A percentile compares a stretch with the other conserved stretches of the same genome.
phyloP scores from a whole-genome alignment of 1,140 invertebrate genomes.

The Zaprionus davidi region DNA sequence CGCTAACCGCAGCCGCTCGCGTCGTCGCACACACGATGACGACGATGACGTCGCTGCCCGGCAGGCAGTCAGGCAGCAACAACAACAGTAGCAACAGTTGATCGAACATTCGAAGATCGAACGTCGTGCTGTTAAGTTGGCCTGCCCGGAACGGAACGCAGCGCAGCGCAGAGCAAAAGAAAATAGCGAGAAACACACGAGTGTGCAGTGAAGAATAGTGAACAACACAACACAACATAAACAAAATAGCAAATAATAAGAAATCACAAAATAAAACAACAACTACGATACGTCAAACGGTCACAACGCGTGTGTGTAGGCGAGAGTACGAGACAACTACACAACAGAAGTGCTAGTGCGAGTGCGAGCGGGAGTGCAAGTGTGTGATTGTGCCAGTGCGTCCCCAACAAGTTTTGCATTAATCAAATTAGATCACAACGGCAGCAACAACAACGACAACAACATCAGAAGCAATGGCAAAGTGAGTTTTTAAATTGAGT shows the following conservation, averaged over 20 bases:
- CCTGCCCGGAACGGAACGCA: conserved; percentile 57
- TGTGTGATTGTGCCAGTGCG: conserved; percentile 35
- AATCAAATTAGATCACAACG: conserved; percentile 78
- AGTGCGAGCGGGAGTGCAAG: conserved; percentile 35
- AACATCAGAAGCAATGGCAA: conserved; percentile 32
- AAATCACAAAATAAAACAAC: conserved; percentile 57
- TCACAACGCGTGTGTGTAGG: conserved; percentile 35
- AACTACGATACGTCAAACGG: conserved; percentile 22
- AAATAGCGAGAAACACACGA: conserved; percentile 32
- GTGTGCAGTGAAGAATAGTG: conserved; percentile 12
- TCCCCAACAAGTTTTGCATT: conserved; percentile 79
- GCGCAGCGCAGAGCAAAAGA: conserved; percentile 13
- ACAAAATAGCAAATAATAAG: conserved; percentile 70
- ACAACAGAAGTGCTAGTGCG: conserved; percentile 19
- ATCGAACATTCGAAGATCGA: conserved; percentile 71
- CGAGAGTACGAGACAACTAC: conserved; percentile 40
- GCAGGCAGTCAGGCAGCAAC: conserved; percentile 27
- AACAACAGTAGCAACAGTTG: conserved; percentile 55
- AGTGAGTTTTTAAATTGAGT: conserved; percentile 48
- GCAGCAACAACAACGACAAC: conserved; percentile 8
- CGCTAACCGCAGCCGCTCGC: conserved; percentile 38
- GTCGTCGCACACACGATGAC: conserved; percentile 4
- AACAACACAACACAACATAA: conserved; percentile 55
- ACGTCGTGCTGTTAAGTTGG: conserved; percentile 74
- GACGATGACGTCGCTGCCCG: conserved; percentile 37